Evolutionary conservation across 2,113 vertebrate species (phyloP).

Genomic region (Zootoca vivipara): DNA sequence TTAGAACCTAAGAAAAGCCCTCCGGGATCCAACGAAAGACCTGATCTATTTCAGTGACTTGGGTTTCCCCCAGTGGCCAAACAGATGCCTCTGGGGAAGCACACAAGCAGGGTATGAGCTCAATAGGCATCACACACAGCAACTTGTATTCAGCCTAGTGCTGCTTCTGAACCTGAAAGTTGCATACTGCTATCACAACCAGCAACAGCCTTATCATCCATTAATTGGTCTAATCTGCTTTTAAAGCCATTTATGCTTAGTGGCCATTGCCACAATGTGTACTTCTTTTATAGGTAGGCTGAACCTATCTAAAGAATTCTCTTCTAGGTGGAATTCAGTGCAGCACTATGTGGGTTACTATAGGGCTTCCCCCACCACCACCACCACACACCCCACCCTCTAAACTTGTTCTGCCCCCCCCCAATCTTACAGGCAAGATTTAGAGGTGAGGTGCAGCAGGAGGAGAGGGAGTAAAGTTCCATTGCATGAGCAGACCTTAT

Average conservation of each 20-base stretch:
- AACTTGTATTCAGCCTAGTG: background rate
- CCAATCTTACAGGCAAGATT: too few relatives aligned
- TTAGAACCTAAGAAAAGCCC: background rate
- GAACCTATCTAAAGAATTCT: too few relatives aligned
- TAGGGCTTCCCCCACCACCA: too few relatives aligned
- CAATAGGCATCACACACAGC: background rate
- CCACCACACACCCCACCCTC: too few relatives aligned
- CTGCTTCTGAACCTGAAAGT: background rate
- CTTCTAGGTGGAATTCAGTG: background rate
- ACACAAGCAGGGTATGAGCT: background rate
- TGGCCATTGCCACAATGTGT: background rate
- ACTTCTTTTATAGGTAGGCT: background rate
- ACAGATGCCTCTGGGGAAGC: background rate
- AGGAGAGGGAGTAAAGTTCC: too few relatives aligned
- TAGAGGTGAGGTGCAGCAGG: too few relatives aligned
- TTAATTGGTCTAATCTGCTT: background rate
- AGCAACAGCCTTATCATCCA: background rate
- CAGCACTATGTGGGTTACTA: too few relatives aligned
- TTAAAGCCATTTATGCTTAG: background rate
- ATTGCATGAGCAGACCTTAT: too few relatives aligned
- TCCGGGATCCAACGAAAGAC: background rate
- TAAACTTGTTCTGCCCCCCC: too few relatives aligned
- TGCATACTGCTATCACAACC: background rate
- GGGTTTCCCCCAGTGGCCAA: background rate
- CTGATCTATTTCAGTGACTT: background rate